A percentile compares a stretch with the other conserved stretches of the same genome.
Evolutionary conservation across 2,888 invertebrate genomes (phyloP).

Genomic region (Acleris emargana): DNA sequence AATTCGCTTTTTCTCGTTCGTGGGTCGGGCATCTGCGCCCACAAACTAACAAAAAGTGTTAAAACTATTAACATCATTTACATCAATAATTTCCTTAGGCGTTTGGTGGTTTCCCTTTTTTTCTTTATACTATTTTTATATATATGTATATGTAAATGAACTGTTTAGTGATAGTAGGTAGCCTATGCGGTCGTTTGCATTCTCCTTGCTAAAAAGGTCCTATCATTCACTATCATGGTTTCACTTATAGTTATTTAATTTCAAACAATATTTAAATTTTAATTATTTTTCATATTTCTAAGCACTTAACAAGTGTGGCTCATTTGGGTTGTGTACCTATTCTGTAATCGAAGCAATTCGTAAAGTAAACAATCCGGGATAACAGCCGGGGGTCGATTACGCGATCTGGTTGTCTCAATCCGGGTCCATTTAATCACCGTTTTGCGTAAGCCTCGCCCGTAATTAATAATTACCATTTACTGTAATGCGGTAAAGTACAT

Average conservation of each 20-base stretch:
- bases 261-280: too few relatives aligned
- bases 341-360: constrained; percentile 8
- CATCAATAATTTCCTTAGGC: not conserved
- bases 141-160: too few relatives aligned
- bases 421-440: constrained; percentile 22
- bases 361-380: constrained; percentile 16
- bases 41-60: constrained; percentile 39
- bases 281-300: too few relatives aligned
- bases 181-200: too few relatives aligned
- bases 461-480: constrained; percentile 24
- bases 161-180: too few relatives aligned
- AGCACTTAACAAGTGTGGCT: too few relatives aligned
- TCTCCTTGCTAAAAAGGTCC: too few relatives aligned
- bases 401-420: constrained; percentile 8
- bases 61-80: not conserved
- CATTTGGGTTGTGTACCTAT: not conserved
- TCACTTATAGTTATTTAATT: too few relatives aligned
- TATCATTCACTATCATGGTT: too few relatives aligned
- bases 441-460: constrained; percentile 11
- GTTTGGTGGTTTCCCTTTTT: too few relatives aligned
- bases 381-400: constrained; percentile 15
- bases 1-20: constrained; percentile 65
- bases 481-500: not conserved
- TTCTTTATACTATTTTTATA: too few relatives aligned
- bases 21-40: constrained; percentile 66